A percentile compares a stretch with the other conserved stretches of the same genome.
phyloP scores from a whole-genome alignment of 1,140 invertebrate genomes.

The Odontomachus brunneus region DNA sequence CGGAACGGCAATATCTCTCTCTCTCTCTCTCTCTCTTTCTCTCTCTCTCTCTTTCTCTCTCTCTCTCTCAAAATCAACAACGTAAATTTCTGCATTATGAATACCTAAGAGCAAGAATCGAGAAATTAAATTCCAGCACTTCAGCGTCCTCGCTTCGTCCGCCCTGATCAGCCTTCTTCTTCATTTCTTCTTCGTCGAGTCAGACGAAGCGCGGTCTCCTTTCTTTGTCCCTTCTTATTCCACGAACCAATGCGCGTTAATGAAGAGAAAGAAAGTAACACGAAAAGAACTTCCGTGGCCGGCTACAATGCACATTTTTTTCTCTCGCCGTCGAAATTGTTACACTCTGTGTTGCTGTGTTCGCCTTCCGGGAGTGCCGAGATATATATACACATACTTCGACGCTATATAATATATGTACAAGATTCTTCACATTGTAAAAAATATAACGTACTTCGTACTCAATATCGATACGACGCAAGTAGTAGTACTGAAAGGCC shows the following conservation, averaged over 20 bases:
- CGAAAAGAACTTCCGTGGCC: no score
- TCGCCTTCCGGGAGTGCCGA: constrained; percentile 66
- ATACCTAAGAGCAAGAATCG: no score
- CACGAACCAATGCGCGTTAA: no score
- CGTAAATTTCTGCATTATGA: no score
- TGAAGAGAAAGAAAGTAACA: no score
- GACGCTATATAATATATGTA: constrained; percentile 83
- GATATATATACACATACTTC: no score
- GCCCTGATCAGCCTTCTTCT: no score
- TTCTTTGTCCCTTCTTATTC: no score
- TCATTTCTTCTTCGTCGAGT: no score
- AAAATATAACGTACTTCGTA: constrained; percentile 85
- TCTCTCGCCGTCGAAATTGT: constrained; percentile 73
- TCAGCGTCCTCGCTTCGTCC: no score
- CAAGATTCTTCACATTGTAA: constrained; percentile 84
- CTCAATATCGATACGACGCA: constrained; percentile 82
- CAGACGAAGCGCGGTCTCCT: no score
- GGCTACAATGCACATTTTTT: constrained; percentile 77
- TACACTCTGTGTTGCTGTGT: constrained; percentile 45
- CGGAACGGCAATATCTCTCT: not conserved
- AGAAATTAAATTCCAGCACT: no score
- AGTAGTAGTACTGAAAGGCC: constrained; percentile 85
- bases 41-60: not conserved
- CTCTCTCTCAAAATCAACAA: constrained; percentile 6
- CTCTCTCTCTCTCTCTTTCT: constrained; percentile 2